A percentile compares a stretch with the other conserved stretches of the same genome.
These are phyloP conservation scores for Oncorhynchus kisutch DNA, from an alignment of 2,113 vertebrate species.

Conservation along the genomic window DNA sequence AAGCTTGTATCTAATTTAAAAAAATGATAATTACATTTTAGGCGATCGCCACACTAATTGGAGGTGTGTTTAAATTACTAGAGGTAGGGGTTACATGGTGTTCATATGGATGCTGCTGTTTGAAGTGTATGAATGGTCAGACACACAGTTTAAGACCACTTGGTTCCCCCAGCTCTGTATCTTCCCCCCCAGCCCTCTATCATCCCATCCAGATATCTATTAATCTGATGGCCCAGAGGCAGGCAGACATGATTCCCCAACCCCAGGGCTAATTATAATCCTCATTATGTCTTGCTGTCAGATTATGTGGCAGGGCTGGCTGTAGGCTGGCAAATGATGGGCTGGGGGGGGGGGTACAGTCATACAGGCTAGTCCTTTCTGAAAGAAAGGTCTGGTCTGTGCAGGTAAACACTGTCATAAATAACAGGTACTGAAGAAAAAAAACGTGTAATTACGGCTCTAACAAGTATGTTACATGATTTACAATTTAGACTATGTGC, in stretches of 20 bases:
- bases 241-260: not conserved
- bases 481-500: too few relatives aligned
- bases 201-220: not conserved
- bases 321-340: not conserved
- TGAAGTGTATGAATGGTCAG: too few relatives aligned
- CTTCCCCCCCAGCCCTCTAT: not conserved
- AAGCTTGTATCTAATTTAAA: too few relatives aligned
- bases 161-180: not conserved
- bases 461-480: too few relatives aligned
- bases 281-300: conserved; percentile 39
- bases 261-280: conserved; percentile 39
- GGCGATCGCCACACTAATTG: not conserved
- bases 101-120: not conserved
- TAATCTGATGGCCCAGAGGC: not conserved
- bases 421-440: too few relatives aligned
- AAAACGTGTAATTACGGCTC: too few relatives aligned
- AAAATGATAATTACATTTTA: not conserved
- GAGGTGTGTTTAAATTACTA: too few relatives aligned
- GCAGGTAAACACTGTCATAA: too few relatives aligned
- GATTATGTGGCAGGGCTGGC: conserved; percentile 23
- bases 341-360: too few relatives aligned
- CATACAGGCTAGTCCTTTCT: too few relatives aligned
- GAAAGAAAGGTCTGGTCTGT: too few relatives aligned
- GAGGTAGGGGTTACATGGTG: not conserved
- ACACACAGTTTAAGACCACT: too few relatives aligned